phyloP scores from a whole-genome alignment of 2,888 invertebrate species.

The Trichopria drosophilae region DNA sequence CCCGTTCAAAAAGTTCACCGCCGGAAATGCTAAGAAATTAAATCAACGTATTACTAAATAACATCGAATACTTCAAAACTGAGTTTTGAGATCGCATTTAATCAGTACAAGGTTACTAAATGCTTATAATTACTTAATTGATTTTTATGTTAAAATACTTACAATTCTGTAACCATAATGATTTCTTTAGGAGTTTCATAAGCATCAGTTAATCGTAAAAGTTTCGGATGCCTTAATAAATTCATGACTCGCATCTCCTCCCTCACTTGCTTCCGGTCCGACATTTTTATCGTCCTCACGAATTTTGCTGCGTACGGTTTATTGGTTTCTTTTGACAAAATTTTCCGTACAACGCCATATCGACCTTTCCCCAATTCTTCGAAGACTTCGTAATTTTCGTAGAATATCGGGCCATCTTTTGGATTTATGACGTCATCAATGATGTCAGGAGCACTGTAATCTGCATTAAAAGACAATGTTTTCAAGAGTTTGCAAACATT shows the following conservation, averaged over 20 bases:
- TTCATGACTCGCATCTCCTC: constrained; percentile 89
- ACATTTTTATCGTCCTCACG: constrained; percentile 72
- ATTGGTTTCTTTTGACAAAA: constrained; percentile 67
- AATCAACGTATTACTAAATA: constrained; percentile 6
- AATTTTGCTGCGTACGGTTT: constrained; percentile 81
- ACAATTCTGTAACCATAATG: constrained; percentile 91
- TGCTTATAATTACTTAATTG: not conserved
- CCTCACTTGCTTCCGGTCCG: constrained; percentile 75
- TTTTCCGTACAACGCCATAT: constrained; percentile 72
- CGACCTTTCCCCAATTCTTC: constrained; percentile 78
- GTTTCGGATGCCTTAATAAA: constrained; percentile 77
- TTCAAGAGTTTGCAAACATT: no score
- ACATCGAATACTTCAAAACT: no score
- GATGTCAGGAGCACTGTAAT: not conserved
- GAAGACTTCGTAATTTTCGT: constrained; percentile 66
- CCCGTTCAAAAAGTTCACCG: constrained; percentile 90
- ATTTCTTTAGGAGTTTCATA: constrained; percentile 77
- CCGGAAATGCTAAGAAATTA: constrained; percentile 80
- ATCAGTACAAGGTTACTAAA: not conserved
- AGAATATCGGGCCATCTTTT: constrained; percentile 65
- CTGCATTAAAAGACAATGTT: constrained; percentile 18
- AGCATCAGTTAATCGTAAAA: constrained; percentile 81
- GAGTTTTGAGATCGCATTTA: no score
- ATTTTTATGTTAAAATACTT: constrained; percentile 55
- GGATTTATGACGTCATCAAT: constrained; percentile 52